Evolutionary conservation across 2,797 vertebrate genomes (phyloP).

Genomic region (Labroides dimidiatus): DNA sequence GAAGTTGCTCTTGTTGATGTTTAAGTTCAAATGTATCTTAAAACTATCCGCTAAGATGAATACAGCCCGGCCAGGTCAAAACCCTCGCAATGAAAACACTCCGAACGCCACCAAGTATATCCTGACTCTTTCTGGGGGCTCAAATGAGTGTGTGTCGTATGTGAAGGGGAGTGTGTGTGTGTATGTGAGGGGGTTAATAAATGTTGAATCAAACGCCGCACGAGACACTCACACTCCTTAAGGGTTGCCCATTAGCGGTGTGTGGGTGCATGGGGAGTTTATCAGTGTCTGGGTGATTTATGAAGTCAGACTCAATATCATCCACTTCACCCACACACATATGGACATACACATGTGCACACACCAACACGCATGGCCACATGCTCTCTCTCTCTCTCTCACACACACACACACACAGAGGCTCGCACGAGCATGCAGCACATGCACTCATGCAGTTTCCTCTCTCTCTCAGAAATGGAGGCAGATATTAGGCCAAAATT

Average conservation of each 20-base stretch:
- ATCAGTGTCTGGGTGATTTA: constrained; percentile 87
- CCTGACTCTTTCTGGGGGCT: constrained; percentile 71
- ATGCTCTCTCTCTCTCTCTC: too few relatives aligned
- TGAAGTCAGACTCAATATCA: constrained; percentile 87
- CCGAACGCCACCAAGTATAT: constrained; percentile 73
- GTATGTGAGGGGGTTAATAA: constrained; percentile 83
- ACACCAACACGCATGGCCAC: constrained; percentile 71
- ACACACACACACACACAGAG: constrained; percentile 4
- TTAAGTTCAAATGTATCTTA: constrained; percentile 69
- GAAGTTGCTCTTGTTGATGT: constrained; percentile 65
- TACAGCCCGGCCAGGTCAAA: constrained; percentile 75
- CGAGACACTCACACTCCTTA: constrained; percentile 86
- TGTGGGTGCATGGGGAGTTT: constrained; percentile 85
- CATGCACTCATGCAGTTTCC: constrained; percentile 26
- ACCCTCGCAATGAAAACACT: constrained; percentile 43
- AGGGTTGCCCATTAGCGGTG: constrained; percentile 86
- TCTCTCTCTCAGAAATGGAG: constrained; percentile 61
- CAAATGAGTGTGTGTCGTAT: constrained; percentile 73
- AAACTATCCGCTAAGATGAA: constrained; percentile 69
- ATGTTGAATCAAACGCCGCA: constrained; percentile 86
- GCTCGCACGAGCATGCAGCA: constrained; percentile 1
- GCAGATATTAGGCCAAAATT: constrained; percentile 79
- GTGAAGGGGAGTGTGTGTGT: constrained; percentile 56
- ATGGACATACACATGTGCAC: constrained; percentile 82
- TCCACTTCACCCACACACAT: constrained; percentile 86